phyloP scores from a whole-genome alignment of 1,140 invertebrate species.

The Bradysia coprophila region DNA sequence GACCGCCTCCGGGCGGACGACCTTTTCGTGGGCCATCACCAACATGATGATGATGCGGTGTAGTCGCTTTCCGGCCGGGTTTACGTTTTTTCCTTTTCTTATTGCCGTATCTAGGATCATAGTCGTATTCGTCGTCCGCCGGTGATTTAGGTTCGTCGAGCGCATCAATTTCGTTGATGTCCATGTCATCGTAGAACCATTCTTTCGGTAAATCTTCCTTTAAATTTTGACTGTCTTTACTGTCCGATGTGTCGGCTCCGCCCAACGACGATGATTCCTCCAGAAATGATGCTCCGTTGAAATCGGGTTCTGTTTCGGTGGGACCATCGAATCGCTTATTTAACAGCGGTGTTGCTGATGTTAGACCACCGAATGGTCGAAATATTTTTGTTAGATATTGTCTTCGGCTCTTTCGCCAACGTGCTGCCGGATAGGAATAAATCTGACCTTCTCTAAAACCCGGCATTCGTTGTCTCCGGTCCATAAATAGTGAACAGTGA shows the following conservation, averaged over 20 bases:
- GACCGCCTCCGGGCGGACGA: conserved; percentile 1
- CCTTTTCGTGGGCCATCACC: conserved; percentile 4
- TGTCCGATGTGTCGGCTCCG: conserved; percentile 20
- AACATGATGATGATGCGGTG: neutral
- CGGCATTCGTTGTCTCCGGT: conserved; percentile 70
- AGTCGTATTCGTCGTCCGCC: conserved; percentile 88
- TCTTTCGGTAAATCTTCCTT: conserved; percentile 32
- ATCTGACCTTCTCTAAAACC: conserved; percentile 77
- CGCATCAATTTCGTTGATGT: conserved; percentile 78
- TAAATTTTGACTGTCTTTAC: conserved; percentile 20
- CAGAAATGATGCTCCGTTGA: conserved; percentile 19
- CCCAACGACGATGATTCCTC: conserved; percentile 19
- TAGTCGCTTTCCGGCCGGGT: conserved; percentile 12
- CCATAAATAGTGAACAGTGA: conserved; percentile 82
- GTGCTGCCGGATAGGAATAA: conserved; percentile 66
- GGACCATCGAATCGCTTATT: neutral
- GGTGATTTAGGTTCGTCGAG: conserved; percentile 83
- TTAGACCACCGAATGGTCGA: conserved; percentile 1
- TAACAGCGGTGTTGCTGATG: neutral
- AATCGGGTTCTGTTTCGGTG: conserved; percentile 13
- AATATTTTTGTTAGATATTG: conserved; percentile 23
- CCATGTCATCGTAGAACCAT: conserved; percentile 76
- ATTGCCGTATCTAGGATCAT: conserved; percentile 45
- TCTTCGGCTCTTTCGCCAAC: conserved; percentile 21
- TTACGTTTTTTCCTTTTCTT: conserved; percentile 20